Evolutionary conservation across 92 coral and sea anemone genomes (phyloP).

Genomic region (Porites evermanni): DNA sequence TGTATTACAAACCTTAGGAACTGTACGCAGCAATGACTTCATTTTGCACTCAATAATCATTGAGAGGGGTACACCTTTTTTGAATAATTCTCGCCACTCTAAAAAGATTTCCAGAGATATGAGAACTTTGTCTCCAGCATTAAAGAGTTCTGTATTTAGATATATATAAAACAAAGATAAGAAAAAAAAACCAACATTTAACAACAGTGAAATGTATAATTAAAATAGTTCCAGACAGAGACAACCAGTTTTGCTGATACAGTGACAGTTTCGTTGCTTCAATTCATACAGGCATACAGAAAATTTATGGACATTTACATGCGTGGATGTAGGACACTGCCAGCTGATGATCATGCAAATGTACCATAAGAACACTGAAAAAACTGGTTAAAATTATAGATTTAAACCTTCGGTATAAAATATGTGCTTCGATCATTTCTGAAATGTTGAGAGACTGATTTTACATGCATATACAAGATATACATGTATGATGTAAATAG

Average conservation of each 20-base stretch:
- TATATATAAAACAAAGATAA: neutral
- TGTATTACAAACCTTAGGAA: neutral
- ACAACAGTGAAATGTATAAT: neutral
- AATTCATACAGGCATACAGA: neutral
- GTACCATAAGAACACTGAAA: neutral
- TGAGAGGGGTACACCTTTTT: neutral
- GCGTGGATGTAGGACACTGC: neutral
- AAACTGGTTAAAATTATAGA: neutral
- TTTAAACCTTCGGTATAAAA: neutral
- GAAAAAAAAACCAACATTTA: neutral
- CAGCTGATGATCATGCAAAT: neutral
- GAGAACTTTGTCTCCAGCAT: constrained; percentile 13
- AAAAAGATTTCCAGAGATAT: neutral
- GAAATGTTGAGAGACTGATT: neutral
- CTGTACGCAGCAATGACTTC: neutral
- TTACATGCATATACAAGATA: neutral
- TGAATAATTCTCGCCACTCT: neutral
- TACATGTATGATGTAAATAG: neutral
- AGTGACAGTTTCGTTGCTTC: neutral
- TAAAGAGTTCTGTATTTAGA: neutral
- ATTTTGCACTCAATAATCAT: neutral
- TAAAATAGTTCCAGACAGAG: neutral
- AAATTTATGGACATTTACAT: too few species aligned
- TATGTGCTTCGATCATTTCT: neutral
- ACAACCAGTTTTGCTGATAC: neutral